Percentiles rank a stretch among this genome's conserved stretches.
Conservation (phyloP, 2,113 vertebrate species). For the Ammospiza nelsoni region DNA sequence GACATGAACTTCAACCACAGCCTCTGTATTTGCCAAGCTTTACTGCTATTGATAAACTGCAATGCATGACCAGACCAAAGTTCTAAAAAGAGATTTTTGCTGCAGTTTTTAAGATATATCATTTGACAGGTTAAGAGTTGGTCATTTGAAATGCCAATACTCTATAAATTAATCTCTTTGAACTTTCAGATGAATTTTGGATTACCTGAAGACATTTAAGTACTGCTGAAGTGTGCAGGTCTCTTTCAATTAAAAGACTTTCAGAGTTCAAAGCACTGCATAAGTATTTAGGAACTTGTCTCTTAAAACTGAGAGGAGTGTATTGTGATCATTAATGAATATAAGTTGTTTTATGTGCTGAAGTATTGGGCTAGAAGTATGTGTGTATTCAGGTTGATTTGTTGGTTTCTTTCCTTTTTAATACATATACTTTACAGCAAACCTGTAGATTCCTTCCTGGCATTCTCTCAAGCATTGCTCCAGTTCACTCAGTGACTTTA, state of each 20-base stretch:
- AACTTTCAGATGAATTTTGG: slow-evolving; percentile 5
- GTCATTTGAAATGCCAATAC: neutral
- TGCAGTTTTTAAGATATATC: neutral
- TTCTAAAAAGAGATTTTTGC: neutral
- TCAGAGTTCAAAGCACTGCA: neutral
- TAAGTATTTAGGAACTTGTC: neutral
- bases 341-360: rapidly evolving
- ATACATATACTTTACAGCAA: neutral
- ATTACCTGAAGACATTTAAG: neutral
- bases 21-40: neutral
- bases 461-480: neutral
- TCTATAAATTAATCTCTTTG: neutral
- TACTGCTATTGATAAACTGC: neutral
- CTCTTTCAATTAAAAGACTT: neutral
- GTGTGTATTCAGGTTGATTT: neutral
- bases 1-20: neutral
- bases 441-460: neutral
- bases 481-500: neutral
- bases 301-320: neutral
- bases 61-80: neutral
- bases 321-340: neutral
- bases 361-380: neutral
- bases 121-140: neutral
- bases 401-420: neutral
- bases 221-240: neutral